These are phyloP conservation scores for Urocolius indicus DNA, from an alignment of 2,113 vertebrate genomes.

Conservation along the genomic window DNA sequence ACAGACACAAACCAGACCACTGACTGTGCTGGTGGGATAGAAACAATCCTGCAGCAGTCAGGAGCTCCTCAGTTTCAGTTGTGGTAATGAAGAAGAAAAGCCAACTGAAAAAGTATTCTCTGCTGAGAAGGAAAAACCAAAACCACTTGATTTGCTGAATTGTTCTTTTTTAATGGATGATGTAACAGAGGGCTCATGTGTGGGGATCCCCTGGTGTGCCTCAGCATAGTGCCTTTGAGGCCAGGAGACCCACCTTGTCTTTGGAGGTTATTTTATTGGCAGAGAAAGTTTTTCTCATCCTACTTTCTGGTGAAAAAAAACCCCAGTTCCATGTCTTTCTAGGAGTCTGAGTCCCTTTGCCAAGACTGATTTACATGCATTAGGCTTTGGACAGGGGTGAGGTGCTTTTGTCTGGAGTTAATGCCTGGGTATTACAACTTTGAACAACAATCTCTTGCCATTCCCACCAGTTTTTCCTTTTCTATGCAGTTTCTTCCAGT, in stretches of 20 bases:
- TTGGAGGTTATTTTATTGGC: not conserved
- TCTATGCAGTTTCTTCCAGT: not conserved
- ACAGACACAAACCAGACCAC: not conserved
- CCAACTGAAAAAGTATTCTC: not conserved
- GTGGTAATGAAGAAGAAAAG: not conserved
- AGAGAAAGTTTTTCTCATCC: not conserved
- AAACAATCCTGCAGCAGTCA: not conserved
- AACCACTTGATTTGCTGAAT: not conserved
- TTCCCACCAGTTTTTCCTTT: not conserved
- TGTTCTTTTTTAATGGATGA: not conserved
- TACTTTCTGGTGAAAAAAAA: not conserved
- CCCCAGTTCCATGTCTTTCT: not conserved
- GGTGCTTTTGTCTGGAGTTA: not conserved
- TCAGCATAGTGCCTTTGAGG: not conserved
- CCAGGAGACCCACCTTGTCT: not conserved
- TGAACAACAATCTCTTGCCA: not conserved
- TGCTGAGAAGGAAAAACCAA: not conserved
- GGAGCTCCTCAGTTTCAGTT: not conserved
- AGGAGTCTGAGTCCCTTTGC: not conserved
- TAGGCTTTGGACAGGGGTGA: not conserved
- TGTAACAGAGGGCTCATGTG: not conserved
- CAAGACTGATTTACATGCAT: not conserved
- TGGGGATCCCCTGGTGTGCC: rapidly evolving
- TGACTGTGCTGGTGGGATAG: not conserved
- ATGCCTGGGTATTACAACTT: not conserved